Evolutionary conservation across 1,140 invertebrate genomes (phyloP).

Genomic region (Arctopsyche grandis): DNA sequence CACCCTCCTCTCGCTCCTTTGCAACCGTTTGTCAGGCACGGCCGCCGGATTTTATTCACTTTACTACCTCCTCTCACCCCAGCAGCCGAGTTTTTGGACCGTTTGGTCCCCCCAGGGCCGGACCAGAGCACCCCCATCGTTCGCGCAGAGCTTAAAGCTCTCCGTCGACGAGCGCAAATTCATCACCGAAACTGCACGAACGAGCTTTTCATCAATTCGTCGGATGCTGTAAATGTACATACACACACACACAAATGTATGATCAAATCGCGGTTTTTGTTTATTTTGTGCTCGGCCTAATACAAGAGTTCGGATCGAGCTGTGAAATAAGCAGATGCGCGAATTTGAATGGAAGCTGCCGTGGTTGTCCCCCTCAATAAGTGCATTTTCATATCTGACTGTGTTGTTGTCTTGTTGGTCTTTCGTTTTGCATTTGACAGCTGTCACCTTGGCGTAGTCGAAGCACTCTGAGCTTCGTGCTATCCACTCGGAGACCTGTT

Average conservation of each 20-base stretch:
- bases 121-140: background rate
- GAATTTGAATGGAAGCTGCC: background rate
- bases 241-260: background rate
- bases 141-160: conserved; percentile 14
- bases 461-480: background rate
- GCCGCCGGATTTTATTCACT: conserved; percentile 36
- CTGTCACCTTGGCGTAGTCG: conserved; percentile 27
- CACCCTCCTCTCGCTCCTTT: conserved; percentile 16
- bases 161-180: background rate
- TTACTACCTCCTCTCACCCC: conserved; percentile 6
- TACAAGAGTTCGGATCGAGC: background rate
- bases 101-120: background rate
- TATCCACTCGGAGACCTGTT: background rate
- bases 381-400: conserved; percentile 29
- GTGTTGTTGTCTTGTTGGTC: conserved; percentile 26
- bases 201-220: conserved; percentile 25
- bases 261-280: background rate
- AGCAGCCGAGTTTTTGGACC: background rate
- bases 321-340: background rate
- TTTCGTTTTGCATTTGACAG: conserved; percentile 47
- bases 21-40: conserved; percentile 40
- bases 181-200: background rate
- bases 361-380: background rate
- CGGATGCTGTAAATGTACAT: background rate
- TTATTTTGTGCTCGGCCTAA: too few relatives aligned